These are phyloP conservation scores for Apodemia zela DNA, from an alignment of 2,888 invertebrate species.

Conservation along the genomic window DNA sequence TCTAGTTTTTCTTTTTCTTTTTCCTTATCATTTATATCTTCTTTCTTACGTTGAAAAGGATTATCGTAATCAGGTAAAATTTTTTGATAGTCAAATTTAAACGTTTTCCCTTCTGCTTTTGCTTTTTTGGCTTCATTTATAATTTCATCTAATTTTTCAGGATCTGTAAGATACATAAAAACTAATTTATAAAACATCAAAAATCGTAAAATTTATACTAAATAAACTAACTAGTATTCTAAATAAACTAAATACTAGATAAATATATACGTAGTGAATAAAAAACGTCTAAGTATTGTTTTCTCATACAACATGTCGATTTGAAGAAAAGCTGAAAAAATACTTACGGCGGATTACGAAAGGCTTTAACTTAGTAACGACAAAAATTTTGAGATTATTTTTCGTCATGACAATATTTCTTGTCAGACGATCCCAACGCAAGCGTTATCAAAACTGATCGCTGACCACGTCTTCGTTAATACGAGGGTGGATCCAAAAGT, in stretches of 20 bases:
- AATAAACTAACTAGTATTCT: slow-evolving; percentile 1
- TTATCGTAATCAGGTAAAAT: slow-evolving; percentile 67
- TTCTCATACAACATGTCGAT: too few relatives aligned
- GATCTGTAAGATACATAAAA: slow-evolving; percentile 44
- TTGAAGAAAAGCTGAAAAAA: too few relatives aligned
- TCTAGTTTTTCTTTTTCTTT: slow-evolving; percentile 32
- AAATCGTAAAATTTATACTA: not conserved
- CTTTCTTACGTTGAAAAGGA: slow-evolving; percentile 59
- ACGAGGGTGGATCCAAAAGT: too few relatives aligned
- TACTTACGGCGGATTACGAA: too few relatives aligned
- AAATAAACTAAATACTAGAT: not conserved
- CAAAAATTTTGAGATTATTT: too few relatives aligned
- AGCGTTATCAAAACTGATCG: too few relatives aligned
- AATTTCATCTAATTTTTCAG: slow-evolving; percentile 63
- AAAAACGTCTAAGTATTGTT: too few relatives aligned
- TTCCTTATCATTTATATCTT: slow-evolving; percentile 38
- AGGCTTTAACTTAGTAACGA: too few relatives aligned
- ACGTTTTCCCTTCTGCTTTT: slow-evolving; percentile 60
- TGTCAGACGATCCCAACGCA: too few relatives aligned
- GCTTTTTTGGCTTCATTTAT: slow-evolving; percentile 69
- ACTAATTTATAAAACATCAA: not conserved
- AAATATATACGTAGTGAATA: too few relatives aligned
- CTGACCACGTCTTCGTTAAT: too few relatives aligned
- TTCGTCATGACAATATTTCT: too few relatives aligned
- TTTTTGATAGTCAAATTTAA: slow-evolving; percentile 69